Percentiles rank a stretch among this genome's conserved stretches.
phyloP scores from a whole-genome alignment of 2,113 vertebrate species.

The Pungitius pungitius region DNA sequence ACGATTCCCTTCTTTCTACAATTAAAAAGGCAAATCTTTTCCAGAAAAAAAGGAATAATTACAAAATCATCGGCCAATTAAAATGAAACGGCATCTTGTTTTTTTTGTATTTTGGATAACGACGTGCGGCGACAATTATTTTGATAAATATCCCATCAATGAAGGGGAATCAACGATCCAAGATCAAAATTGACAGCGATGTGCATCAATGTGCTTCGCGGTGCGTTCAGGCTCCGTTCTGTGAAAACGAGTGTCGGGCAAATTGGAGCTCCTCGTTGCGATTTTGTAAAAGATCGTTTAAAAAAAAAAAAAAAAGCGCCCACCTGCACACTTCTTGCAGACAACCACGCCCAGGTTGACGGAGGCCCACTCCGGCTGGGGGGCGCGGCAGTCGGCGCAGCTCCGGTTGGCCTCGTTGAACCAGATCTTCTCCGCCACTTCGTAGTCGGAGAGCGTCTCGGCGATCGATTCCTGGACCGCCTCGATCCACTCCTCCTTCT shows the following conservation, averaged over 20 bases:
- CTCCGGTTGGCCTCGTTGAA: conserved; percentile 93
- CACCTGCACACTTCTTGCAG: conserved; percentile 98
- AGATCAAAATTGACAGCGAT: too few species aligned
- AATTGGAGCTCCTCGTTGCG: neutral
- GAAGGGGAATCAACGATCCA: neutral
- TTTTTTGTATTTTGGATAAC: too few species aligned
- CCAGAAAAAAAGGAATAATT: neutral
- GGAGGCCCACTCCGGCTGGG: conserved; percentile 94
- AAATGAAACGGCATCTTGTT: neutral
- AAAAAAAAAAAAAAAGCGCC: too few species aligned
- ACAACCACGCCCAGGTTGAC: conserved; percentile 97
- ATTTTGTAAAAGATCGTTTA: neutral
- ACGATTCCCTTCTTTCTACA: neutral
- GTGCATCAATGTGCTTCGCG: too few species aligned
- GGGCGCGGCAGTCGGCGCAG: conserved; percentile 92
- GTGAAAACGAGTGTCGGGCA: neutral
- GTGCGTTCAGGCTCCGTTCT: neutral
- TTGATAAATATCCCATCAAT: neutral
- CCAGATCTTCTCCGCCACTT: conserved; percentile 99
- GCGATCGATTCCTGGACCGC: conserved; percentile 94
- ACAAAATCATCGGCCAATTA: neutral
- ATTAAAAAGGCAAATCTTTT: neutral
- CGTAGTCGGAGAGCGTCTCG: conserved; percentile 97
- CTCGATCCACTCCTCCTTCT: conserved; percentile 96
- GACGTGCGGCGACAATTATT: too few species aligned